These are phyloP conservation scores for Oxyruncus cristatus DNA, from an alignment of 2,113 vertebrate genomes.

Conservation along the genomic window DNA sequence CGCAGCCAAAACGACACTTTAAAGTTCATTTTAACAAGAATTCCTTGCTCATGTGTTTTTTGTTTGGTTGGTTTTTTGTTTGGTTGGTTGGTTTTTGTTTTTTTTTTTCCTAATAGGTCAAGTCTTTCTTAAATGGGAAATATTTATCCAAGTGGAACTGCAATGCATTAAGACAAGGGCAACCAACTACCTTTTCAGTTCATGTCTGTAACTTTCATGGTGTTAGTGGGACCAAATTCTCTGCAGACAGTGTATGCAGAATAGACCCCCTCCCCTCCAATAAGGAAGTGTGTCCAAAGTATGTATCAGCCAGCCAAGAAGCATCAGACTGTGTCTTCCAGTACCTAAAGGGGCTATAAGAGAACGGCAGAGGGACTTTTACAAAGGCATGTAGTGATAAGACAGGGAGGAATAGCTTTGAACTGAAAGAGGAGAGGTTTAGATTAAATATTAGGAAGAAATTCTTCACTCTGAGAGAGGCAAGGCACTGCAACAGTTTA, in stretches of 20 bases:
- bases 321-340: neutral
- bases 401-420: neutral
- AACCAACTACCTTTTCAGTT: neutral
- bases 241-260: neutral
- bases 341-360: neutral
- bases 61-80: no score
- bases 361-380: neutral
- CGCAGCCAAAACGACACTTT: neutral
- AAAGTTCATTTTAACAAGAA: neutral
- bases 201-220: neutral
- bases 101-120: neutral
- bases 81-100: no score
- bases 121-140: neutral
- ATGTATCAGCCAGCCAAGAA: neutral
- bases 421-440: neutral
- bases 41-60: neutral
- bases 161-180: neutral
- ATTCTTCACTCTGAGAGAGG: neutral
- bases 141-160: neutral
- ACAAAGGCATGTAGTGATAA: neutral
- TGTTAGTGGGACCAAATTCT: neutral
- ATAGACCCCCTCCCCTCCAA: rapidly evolving
- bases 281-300: neutral
- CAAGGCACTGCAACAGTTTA: neutral
- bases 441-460: neutral